Base-by-base conservation (phyloP, 2,113 vertebrate genomes). In the Puma concolor region DNA sequence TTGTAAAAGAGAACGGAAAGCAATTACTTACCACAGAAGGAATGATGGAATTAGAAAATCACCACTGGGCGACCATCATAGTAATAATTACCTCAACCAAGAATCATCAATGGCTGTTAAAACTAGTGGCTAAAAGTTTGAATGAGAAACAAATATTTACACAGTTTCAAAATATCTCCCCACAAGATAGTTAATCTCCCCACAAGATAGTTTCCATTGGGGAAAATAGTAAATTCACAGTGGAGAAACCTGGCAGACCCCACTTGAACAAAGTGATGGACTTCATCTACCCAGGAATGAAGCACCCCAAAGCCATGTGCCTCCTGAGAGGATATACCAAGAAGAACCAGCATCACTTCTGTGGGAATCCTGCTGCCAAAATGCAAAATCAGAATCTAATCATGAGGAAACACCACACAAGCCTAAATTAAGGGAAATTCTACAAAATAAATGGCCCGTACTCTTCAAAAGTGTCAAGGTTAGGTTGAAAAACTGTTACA, bases 1-100 rank as follows among this genome's bases (percentile, higher is more conserved):
- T 31, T 81, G 71, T 67, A 89, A 92, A 52, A 63, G 57, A 17
- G 77, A 57, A 88, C n/a, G 77, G 50, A 87, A 94, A 79, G 60
- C 21, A 64, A 67, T 92, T 44, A 67, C 15, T 94, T 66, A 88
- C 21, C 17, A 38, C 0, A n/a, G 76, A 88, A 89, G 9, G 23
- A 91, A 77, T 52, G 27, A 83, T 5, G 5, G 23, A 52, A 91
- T 81, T 83, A 96, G 50, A 82, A 96, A 90, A 69, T 63, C 48
- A 95, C 38, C 11, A 1, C 38, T 80, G 87, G 52, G 76, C 1
- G 67, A 86, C 54, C 50, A 79, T 67, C 52, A 81, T 52, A 85
- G 23, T 86, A 72, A 88, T n/a, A 89, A 84, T 94, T 23, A 80
- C 23, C 63, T 94, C 41, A 84, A 87, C 36, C 41, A 86, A 79